Base-by-base conservation (phyloP, 2,888 invertebrate species). In the Platycheirus rosarum region DNA sequence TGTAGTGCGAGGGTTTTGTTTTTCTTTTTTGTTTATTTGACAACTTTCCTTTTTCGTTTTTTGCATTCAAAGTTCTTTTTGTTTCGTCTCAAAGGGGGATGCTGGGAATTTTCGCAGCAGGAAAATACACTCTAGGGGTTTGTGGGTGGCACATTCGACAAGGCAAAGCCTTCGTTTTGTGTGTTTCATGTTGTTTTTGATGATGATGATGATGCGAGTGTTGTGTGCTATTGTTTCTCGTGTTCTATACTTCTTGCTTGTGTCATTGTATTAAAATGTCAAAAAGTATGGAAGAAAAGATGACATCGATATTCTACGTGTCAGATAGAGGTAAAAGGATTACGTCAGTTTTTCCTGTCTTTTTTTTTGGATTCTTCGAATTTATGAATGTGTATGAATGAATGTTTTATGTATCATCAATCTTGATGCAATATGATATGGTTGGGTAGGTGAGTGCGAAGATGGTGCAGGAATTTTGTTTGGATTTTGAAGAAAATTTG, bases 211-310 rank as follows among this genome's bases (percentile, higher is more conserved):
- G 53, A 69, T 68, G 49, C 16, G 51, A 62, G 57, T 66, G 48
- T 57, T 69, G 46, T 74, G 53, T 51, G 57, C 16, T 42, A 60
- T 77, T 77, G 55, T 66, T 78, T 66, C 51, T 51, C 44, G 46
- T 53, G 73, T 73, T 62, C 51, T 74, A 37, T 73, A 32, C 42
- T 18, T 53, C 35, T 14, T 63, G 18, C 55, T 42, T 42, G 23
- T 55, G 62, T 53, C 68, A 78, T 73, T 73, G 73, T 62, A 63
- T 62, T 29, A 48, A 60, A 66, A 77, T 77, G 77, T 77, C 48
- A 62, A 60, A 68, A 73, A 62, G 78, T 40, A 76, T 51, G 55
- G 16, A 37, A 46, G 62, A 62, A 62, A 77, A 66, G 71, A 66
- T 60, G 65, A 53, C 71, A 44, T 66, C 71, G 70, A 75, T 75